Conservation (phyloP, 2,113 vertebrate species). For the Chloropsis cyanopogon region DNA sequence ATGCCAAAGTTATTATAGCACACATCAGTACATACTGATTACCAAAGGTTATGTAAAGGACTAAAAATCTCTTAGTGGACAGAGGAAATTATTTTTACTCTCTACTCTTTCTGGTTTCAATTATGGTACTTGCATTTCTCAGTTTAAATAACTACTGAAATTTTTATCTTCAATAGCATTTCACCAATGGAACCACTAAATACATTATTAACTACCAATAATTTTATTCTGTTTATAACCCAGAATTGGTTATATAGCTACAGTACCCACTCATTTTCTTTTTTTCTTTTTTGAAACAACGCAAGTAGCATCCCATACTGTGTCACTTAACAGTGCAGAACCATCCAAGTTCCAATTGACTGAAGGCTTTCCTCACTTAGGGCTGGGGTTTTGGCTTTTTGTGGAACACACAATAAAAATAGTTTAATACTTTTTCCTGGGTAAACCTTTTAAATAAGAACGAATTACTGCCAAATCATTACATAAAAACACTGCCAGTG, state of each 20-base stretch:
- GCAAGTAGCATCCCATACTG: fast-evolving
- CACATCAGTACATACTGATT: not conserved
- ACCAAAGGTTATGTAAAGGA: not conserved
- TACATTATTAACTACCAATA: not conserved
- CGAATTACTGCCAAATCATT: not conserved
- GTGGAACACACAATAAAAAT: not conserved
- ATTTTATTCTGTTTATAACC: not conserved
- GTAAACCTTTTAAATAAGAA: not conserved
- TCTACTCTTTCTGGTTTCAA: not conserved
- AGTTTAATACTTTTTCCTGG: not conserved
- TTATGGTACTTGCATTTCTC: not conserved
- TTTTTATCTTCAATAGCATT: not conserved
- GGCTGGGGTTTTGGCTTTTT: not conserved
- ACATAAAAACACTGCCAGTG: not conserved
- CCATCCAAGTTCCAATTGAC: not conserved
- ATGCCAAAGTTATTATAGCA: not conserved
- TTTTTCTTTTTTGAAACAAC: not conserved
- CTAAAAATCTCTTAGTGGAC: not conserved
- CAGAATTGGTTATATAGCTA: not conserved
- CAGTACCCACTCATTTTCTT: not conserved
- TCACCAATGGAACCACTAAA: not conserved
- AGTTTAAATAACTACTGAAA: not conserved
- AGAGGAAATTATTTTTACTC: not conserved
- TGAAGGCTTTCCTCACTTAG: not conserved
- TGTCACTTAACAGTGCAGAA: not conserved